Conservation (phyloP, 2,888 invertebrate species). For the Pristionchus entomophagus region DNA sequence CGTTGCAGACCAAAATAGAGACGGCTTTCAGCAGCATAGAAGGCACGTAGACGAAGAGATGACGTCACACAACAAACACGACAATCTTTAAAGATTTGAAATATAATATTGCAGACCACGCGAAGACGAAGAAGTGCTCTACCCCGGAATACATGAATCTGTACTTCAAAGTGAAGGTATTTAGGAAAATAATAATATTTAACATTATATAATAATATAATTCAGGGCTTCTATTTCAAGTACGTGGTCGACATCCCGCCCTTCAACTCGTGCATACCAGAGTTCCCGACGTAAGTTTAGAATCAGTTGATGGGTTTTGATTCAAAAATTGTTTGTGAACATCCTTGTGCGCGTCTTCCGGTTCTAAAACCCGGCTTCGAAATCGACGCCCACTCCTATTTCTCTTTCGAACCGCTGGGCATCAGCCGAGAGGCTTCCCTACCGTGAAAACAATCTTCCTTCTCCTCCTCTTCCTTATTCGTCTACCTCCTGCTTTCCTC, state of each 20-base stretch:
- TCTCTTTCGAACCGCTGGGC: no score
- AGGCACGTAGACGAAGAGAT: constrained; percentile 3
- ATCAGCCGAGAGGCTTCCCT: no score
- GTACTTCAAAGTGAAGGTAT: constrained; percentile 86
- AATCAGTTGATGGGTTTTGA: no score
- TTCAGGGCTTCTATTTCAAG: constrained; percentile 94
- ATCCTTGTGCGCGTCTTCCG: no score
- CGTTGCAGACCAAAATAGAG: no score
- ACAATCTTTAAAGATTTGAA: not conserved
- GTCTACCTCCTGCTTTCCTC: no score
- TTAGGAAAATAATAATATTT: not conserved
- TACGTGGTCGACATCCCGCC: constrained; percentile 98
- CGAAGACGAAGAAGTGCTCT: constrained; percentile 93
- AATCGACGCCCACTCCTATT: no score
- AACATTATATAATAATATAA: not conserved
- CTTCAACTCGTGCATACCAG: constrained; percentile 95
- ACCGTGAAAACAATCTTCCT: constrained; percentile 42
- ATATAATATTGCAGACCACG: constrained; percentile 84
- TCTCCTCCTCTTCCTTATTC: not conserved
- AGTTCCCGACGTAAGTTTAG: constrained; percentile 87
- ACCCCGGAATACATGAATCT: constrained; percentile 99
- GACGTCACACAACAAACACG: no score
- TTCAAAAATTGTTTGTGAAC: no score
- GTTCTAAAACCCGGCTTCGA: no score
- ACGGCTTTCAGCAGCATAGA: no score